Conservation (phyloP, 2,888 invertebrate species). For the Ectemnius cavifrons region DNA sequence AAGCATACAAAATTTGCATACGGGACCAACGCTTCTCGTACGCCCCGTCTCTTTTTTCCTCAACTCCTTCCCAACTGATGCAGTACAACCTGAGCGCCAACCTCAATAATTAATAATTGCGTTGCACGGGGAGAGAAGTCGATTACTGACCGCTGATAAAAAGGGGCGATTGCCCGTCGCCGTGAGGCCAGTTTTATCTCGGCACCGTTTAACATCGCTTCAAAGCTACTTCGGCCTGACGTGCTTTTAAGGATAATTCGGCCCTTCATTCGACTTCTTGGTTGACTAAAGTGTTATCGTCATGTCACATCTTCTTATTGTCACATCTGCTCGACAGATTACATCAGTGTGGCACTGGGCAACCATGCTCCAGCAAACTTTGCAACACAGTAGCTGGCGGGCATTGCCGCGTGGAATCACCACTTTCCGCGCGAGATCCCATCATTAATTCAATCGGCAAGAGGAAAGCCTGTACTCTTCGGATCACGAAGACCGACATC, state of each 20-base stretch:
- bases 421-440: neutral
- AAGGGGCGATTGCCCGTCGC: slow-evolving; percentile 1
- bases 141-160: slow-evolving; percentile 34
- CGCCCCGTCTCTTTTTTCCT: slow-evolving; percentile 8
- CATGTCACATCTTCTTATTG: too few relatives aligned
- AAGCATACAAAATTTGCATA: slow-evolving; percentile 48
- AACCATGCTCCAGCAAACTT: too few relatives aligned
- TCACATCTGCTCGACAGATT: too few relatives aligned
- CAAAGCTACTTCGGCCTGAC: too few relatives aligned
- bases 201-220: too few relatives aligned
- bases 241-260: too few relatives aligned
- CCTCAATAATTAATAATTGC: slow-evolving; percentile 40
- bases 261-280: too few relatives aligned
- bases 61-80: neutral
- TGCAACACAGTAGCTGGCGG: too few relatives aligned
- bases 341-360: too few relatives aligned
- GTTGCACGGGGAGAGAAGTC: slow-evolving; percentile 25
- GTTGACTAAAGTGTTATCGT: too few relatives aligned
- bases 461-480: neutral
- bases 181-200: neutral
- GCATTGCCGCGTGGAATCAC: neutral
- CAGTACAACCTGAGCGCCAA: slow-evolving; percentile 8
- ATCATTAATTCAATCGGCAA: neutral
- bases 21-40: slow-evolving; percentile 31
- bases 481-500: neutral